These are phyloP conservation scores for Eurypyga helias DNA, from an alignment of 2,113 vertebrate genomes.

Conservation along the genomic window DNA sequence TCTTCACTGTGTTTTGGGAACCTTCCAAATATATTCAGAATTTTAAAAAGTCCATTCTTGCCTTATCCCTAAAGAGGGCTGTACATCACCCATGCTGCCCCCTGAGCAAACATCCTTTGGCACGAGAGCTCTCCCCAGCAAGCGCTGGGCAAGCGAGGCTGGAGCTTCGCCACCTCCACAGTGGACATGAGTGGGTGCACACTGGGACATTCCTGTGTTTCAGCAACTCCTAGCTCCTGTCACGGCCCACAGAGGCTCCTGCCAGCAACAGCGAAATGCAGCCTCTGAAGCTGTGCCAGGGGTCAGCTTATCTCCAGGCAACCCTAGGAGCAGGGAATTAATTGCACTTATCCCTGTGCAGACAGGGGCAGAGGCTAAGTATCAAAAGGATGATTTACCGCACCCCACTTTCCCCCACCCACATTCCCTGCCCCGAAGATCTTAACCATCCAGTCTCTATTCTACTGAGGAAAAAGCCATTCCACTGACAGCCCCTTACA, in stretches of 20 bases:
- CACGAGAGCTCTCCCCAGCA: neutral
- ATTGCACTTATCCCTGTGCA: neutral
- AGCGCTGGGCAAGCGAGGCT: neutral
- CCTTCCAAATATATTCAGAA: neutral
- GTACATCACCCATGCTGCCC: neutral
- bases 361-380: neutral
- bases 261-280: neutral
- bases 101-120: neutral
- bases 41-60: neutral
- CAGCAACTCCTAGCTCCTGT: neutral
- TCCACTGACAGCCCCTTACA: neutral
- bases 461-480: neutral
- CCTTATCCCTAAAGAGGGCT: neutral
- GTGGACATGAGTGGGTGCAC: neutral
- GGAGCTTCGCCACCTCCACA: accelerated
- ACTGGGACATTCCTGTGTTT: neutral
- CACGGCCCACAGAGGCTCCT: neutral
- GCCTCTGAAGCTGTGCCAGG: neutral
- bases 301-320: neutral
- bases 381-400: neutral
- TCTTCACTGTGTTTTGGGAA: accelerated
- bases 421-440: neutral
- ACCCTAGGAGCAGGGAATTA: neutral
- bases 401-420: neutral
- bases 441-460: neutral